Base-by-base conservation (phyloP, 2,113 vertebrate genomes). In the Speoplatyrhinus poulsoni region DNA sequence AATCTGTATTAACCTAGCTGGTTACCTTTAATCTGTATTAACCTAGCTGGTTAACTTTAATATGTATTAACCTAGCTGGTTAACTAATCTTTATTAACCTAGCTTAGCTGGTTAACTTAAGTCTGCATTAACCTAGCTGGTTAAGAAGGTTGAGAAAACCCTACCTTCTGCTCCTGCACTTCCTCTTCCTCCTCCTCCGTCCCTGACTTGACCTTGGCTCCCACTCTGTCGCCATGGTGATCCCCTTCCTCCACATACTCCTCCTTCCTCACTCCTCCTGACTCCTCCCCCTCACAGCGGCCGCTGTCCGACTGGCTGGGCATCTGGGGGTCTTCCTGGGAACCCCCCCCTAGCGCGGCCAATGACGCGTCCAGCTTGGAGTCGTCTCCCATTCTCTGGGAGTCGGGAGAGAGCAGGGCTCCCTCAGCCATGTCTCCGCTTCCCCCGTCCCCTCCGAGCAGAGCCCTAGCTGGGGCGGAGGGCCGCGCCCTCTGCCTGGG, bases 261-360 rank as follows among this genome's bases (percentile, higher is more conserved):
- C 77, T 89, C 89, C 63, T 93, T 90, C 16, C 56, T 80, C 67
- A 92, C 87, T 19, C 87, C 86, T 54, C 85, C 76, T 1, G 79
- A 57, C 70, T 82, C 75, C 46, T 83, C 89, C 16, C 64, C 77
- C 48, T 77, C 87, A 54, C 86, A 93, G 49, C 89, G 86, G 0
- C 93, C 91, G 0, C 95, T 93, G 72, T 98, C 98, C 0, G 98
- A 99, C 79, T 99, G 98, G 80, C 96, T 98, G 13, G 98, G 96
- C 89, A 98, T 92, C 76, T 99, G 98, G 32, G 93, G 91, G n/a
- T 99, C 98, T 77, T 98, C 98, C 79, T 97, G 96, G 19, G 87
- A 71, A 6, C 69, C 87, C 0, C 92, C 69, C 0, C 86, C 78
- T 0, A 87, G 67, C 8, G 81, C 86, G 1, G 67, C 47, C 15